These are phyloP conservation scores for Epirrhoe alternata DNA, from an alignment of 2,888 invertebrate species.

Conservation along the genomic window DNA sequence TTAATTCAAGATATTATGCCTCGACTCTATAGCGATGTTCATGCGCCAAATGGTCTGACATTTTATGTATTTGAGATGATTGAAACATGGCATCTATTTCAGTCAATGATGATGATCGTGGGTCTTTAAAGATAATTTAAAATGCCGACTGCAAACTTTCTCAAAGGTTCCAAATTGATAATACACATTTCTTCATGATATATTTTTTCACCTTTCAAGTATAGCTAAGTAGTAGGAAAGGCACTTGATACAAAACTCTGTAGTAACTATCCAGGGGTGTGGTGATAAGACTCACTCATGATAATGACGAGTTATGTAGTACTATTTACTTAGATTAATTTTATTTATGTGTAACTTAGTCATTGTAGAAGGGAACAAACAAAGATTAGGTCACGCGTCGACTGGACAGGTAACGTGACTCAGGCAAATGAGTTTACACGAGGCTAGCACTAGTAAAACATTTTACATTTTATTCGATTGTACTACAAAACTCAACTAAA, in stretches of 20 bases:
- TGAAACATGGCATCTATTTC: too few species aligned
- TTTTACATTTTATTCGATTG: background rate
- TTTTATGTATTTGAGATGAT: too few species aligned
- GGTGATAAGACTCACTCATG: background rate
- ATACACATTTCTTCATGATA: too few species aligned
- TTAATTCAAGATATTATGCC: background rate
- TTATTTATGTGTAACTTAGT: conserved; percentile 14
- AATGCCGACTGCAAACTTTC: too few species aligned
- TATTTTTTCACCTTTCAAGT: too few species aligned
- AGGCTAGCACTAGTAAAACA: background rate
- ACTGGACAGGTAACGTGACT: conserved; percentile 16
- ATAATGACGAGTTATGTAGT: background rate
- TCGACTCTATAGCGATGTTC: too few species aligned
- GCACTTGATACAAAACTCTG: background rate
- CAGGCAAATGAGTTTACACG: conserved; percentile 18
- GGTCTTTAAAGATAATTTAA: too few species aligned
- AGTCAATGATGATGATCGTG: too few species aligned
- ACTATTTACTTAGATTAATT: conserved; percentile 4
- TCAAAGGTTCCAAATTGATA: too few species aligned
- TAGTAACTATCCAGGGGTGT: background rate
- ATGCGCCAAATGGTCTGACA: too few species aligned
- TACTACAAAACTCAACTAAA: background rate
- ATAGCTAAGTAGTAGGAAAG: too few species aligned
- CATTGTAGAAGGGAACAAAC: conserved; percentile 27
- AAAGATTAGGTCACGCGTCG: conserved; percentile 41